These are phyloP conservation scores for Hippoglossus stenolepis DNA, from an alignment of 2,113 vertebrate species.

Conservation along the genomic window DNA sequence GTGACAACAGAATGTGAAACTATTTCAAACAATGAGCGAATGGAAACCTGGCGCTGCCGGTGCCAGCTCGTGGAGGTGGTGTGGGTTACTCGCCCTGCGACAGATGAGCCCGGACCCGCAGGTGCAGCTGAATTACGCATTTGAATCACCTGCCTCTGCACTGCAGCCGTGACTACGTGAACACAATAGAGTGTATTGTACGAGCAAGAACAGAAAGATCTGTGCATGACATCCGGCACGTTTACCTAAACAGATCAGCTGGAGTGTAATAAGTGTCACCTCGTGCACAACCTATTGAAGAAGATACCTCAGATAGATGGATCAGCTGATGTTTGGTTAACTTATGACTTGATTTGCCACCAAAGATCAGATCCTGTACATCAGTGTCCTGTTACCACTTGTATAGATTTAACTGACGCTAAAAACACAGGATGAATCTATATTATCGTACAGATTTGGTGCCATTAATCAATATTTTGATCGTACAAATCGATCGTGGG, in stretches of 20 bases:
- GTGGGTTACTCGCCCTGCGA: not conserved
- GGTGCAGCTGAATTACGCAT: slow-evolving; percentile 4
- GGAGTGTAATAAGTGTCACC: not conserved
- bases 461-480: no score
- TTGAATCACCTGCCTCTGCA: not conserved
- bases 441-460: no score
- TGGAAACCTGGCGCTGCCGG: slow-evolving; percentile 27
- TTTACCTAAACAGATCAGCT: not conserved
- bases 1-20: not conserved
- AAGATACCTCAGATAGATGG: no score
- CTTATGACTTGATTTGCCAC: no score
- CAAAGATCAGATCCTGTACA: no score
- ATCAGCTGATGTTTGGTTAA: no score
- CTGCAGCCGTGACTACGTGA: not conserved
- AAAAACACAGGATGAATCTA: no score
- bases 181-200: not conserved
- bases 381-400: no score
- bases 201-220: not conserved
- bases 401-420: no score
- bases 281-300: no score
- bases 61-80: not conserved
- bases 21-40: not conserved
- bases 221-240: not conserved
- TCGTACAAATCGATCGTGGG: no score
- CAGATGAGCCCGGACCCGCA: not conserved